Base-by-base conservation (phyloP, 2,113 vertebrate genomes). In the Osmerus mordax region DNA sequence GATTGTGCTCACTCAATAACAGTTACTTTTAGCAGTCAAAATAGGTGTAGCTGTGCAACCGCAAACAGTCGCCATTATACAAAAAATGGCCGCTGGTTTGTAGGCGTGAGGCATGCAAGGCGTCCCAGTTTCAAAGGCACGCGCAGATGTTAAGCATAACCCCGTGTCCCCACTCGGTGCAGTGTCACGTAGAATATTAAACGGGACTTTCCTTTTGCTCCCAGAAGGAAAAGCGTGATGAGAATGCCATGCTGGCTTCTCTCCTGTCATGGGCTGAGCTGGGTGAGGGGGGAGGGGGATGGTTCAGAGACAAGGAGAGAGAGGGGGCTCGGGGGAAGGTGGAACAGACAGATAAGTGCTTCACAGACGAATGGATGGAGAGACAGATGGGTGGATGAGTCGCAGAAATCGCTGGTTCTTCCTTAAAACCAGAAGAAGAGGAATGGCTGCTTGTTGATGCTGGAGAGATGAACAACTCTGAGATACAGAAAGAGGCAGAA, bases 161-260 rank as follows among this genome's bases (percentile, higher is more conserved):
- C 21, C 62, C 16, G 3, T n/a, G 3, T 41, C 28, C 62, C 32
- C 70, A 83, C 41, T 73, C 77, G 81, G 80, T 86, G 90, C 86
- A 83, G 13, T 55, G 47, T 70, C n/a, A 72, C 23, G 66, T 72
- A 8, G 73, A 84, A 83, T 81, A 78, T 83, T 79, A 87, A 88
- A 84, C 86, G 72, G 90, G 67, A 98, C 97, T 98, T 98, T 91
- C 97, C 96, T 98, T 99, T 93, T 97, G 91, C 87, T 99, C 96
- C 97, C 97, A 99, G 94, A 99, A 98, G 18, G 96, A 97, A 88
- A 99, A 99, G 82, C 95, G 93, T 76, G 97, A 97, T 74, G 97
- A 99, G 83, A 99, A 99, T 58, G 97, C 97, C 97, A 99, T 98
- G 90, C 82, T 72, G 78, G 85, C 80, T 73, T 73, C 71, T 75